A percentile compares a stretch with the other conserved stretches of the same genome.
Conservation (phyloP, 2,888 invertebrate species). For the Mystacides longicornis region DNA sequence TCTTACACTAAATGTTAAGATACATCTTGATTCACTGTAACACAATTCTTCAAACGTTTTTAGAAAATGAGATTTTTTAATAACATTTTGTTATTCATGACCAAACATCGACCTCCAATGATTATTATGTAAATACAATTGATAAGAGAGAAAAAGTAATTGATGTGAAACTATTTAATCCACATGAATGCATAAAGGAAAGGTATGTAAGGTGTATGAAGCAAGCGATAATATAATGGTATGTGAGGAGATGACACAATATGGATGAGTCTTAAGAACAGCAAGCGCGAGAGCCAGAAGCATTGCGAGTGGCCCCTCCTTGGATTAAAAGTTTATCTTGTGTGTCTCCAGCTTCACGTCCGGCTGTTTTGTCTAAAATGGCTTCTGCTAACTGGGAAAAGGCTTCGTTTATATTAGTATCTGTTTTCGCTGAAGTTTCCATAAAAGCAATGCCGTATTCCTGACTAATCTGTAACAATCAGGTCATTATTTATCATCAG, state of each 20-base stretch:
- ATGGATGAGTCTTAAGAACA: conserved; percentile 35
- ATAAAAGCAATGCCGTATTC: conserved; percentile 95
- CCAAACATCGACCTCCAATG: no score
- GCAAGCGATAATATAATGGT: no score
- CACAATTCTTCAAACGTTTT: no score
- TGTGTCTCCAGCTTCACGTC: conserved; percentile 71
- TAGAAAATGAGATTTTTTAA: no score
- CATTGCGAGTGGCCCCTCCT: conserved; percentile 58
- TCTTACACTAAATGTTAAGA: no score
- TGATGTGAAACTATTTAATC: background rate
- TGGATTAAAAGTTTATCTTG: conserved; percentile 65
- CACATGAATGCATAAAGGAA: background rate
- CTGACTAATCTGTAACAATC: conserved; percentile 71
- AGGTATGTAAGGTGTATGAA: background rate
- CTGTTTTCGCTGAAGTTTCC: conserved; percentile 97
- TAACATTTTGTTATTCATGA: no score
- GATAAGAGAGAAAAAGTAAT: no score
- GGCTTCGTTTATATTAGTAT: conserved; percentile 93
- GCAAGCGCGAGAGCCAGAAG: conserved; percentile 51
- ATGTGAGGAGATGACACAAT: background rate
- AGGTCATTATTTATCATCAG: background rate
- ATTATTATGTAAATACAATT: no score
- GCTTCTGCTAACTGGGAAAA: conserved; percentile 93
- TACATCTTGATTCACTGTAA: no score
- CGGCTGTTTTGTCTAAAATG: conserved; percentile 85